Evolutionary conservation across 2,888 invertebrate genomes (phyloP).

Genomic region (Sipunculus nudus): DNA sequence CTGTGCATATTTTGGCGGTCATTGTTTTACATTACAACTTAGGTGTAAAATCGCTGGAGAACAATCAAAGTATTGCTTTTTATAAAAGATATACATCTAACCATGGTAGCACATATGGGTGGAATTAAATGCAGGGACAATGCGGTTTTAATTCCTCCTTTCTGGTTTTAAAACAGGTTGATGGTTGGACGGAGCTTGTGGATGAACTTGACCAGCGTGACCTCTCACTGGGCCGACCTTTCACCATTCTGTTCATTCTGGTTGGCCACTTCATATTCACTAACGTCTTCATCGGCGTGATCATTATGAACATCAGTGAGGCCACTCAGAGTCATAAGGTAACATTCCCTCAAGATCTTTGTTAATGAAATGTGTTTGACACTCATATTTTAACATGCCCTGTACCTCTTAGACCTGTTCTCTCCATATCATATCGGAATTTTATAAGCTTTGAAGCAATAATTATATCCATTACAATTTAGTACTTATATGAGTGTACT

Average conservation of each 20-base stretch:
- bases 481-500: too few species aligned
- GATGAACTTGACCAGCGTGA: slow-evolving; percentile 26
- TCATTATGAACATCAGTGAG: slow-evolving; percentile 48
- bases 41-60: too few species aligned
- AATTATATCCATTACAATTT: too few species aligned
- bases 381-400: not conserved
- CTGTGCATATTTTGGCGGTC: too few species aligned
- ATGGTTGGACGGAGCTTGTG: slow-evolving; percentile 46
- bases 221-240: slow-evolving; percentile 25
- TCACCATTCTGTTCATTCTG: slow-evolving; percentile 44
- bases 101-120: too few species aligned
- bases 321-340: slow-evolving; percentile 42
- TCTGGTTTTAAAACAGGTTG: slow-evolving; percentile 29
- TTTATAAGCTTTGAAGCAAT: too few species aligned
- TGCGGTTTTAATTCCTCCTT: too few species aligned
- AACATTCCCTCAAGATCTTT: not conserved
- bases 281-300: slow-evolving; percentile 47
- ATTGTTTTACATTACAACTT: too few species aligned
- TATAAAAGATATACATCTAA: too few species aligned
- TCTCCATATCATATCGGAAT: not conserved
- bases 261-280: slow-evolving; percentile 46
- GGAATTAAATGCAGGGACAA: too few species aligned
- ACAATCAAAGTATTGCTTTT: too few species aligned
- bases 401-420: not conserved
- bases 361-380: not conserved